phyloP scores from a whole-genome alignment of 1,140 invertebrate genomes.

The Drosophila mayri region DNA sequence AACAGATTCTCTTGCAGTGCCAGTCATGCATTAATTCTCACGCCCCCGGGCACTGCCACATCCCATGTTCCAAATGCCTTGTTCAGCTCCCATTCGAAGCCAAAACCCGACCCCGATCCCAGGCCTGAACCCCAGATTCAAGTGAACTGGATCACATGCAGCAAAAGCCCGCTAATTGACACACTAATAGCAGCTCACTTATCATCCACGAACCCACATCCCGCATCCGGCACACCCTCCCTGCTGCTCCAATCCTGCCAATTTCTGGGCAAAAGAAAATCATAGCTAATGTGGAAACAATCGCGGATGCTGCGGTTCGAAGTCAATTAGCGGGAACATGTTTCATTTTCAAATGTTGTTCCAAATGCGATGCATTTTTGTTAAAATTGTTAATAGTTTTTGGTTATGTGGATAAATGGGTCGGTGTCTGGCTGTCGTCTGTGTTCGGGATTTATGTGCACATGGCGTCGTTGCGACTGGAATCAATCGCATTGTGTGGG shows the following conservation, averaged over 20 bases:
- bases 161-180: constrained; percentile 68
- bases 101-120: constrained; percentile 1
- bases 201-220: constrained; percentile 34
- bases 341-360: constrained; percentile 72
- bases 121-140: background rate
- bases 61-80: constrained; percentile 1
- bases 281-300: constrained; percentile 81
- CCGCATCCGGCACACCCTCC: background rate
- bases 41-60: constrained; percentile 35
- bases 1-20: constrained; percentile 36
- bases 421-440: constrained; percentile 18
- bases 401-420: constrained; percentile 63
- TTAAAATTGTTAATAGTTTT: constrained; percentile 45
- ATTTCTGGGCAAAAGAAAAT: constrained; percentile 61
- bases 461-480: background rate
- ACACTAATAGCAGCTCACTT: constrained; percentile 76
- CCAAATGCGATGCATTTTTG: constrained; percentile 50
- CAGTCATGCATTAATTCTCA: constrained; percentile 68
- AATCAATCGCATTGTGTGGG: constrained; percentile 11
- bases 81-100: constrained; percentile 6
- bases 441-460: background rate
- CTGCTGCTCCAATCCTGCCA: background rate
- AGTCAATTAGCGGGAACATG: constrained; percentile 77
- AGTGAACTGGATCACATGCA: constrained; percentile 66
- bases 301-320: constrained; percentile 78